These are phyloP conservation scores for Petaurus breviceps DNA, from an alignment of 2,113 vertebrate genomes.

Conservation along the genomic window DNA sequence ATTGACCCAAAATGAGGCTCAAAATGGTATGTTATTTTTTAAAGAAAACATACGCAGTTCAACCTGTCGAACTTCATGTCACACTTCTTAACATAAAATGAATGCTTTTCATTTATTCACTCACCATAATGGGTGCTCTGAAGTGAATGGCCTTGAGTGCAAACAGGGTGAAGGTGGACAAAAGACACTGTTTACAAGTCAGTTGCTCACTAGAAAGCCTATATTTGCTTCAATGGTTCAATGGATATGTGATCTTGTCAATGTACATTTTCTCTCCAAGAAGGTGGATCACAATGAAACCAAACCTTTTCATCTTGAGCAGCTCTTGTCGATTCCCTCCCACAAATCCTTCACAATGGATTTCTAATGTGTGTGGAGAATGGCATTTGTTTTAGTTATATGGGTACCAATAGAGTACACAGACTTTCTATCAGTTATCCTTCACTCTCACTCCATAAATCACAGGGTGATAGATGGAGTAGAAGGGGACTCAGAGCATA, in stretches of 20 bases:
- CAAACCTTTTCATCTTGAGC: not conserved
- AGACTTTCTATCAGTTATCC: not conserved
- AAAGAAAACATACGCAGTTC: not conserved
- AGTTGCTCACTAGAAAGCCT: not conserved
- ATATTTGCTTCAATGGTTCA: not conserved
- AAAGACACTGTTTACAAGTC: not conserved
- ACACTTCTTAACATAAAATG: not conserved
- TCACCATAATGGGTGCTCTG: not conserved
- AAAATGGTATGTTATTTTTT: constrained; percentile 22
- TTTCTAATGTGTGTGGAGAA: not conserved
- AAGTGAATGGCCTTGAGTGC: not conserved
- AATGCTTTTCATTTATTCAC: not conserved
- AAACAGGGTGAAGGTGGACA: not conserved
- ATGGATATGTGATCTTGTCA: not conserved
- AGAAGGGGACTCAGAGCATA: not conserved
- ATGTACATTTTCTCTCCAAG: not conserved
- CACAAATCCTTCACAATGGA: not conserved
- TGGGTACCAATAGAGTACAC: not conserved
- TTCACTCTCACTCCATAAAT: not conserved
- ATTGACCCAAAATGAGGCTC: not conserved
- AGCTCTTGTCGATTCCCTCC: not conserved
- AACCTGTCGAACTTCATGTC: not conserved
- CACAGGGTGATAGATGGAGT: not conserved
- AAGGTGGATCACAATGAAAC: not conserved
- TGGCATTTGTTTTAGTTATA: not conserved